Base-by-base conservation (phyloP, 2,888 invertebrate genomes). In the Meganola albula region DNA sequence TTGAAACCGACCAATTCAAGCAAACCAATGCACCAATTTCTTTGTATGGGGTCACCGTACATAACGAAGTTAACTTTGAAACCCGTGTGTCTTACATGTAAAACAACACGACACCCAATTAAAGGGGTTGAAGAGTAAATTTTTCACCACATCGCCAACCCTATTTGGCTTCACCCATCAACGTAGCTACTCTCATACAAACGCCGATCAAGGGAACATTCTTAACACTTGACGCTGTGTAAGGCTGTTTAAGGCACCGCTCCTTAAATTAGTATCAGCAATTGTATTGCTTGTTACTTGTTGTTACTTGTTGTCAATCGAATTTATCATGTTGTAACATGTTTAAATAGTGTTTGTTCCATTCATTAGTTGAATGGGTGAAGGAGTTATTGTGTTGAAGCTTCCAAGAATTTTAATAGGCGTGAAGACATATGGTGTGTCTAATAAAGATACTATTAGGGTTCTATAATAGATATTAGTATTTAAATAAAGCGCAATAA, bases 161-260 rank as follows among this genome's bases (percentile, higher is more conserved):
- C 80, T 84, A 84, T 82, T 80, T 74, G 83, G 83, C 60, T 45
- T 63, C 68, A 58, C 74, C 75, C 82, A 79, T 83, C 84, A 84
- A 75, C 64, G 48, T 61, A 65, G 68, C 73, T 58, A 60, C 57
- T 62, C 61, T 83, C 78, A 86, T 86, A 86, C 84, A 86, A 83
- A 80, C 70, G 86, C 85, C 86, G 60, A 85, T 86, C 86, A 85
- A 75, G 66, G 58, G 62, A 55, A 71, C 72, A 76, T 75, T 82
- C 83, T 80, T 75, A 79, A 69, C 83, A 74, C 79, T 63, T 62
- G 60, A 37, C 37, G 29, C 49, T 32, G n/a, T n/a, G n/a, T n/a
- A n/a, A n/a, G n/a, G n/a, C 85, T 85, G 53, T 86, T 85, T 76
- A 85, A 69, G 84, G 85, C 45, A 67, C 85, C 85, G 82, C 76